These are phyloP conservation scores for Pterophyllum scalare DNA, from an alignment of 2,113 vertebrate species.

Conservation along the genomic window DNA sequence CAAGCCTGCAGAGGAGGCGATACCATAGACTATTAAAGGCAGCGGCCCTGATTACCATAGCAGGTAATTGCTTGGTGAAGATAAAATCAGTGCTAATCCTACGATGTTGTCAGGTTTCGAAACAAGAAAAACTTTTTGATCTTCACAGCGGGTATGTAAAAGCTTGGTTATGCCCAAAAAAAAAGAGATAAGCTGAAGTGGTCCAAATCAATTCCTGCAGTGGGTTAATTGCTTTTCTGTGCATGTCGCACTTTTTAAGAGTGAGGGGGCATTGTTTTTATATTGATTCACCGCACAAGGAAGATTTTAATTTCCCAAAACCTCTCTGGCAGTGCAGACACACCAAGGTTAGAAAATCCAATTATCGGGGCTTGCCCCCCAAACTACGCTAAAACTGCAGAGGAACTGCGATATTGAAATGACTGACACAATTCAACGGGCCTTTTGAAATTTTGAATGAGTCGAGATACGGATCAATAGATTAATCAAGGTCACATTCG, in stretches of 20 bases:
- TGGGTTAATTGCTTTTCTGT: constrained; percentile 76
- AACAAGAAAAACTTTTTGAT: constrained; percentile 61
- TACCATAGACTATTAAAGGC: constrained; percentile 63
- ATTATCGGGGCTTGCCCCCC: constrained; percentile 46
- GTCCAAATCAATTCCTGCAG: constrained; percentile 71
- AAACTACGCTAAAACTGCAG: constrained; percentile 39
- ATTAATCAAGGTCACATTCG: constrained; percentile 48
- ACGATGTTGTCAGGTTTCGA: constrained; percentile 61
- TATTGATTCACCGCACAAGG: constrained; percentile 68
- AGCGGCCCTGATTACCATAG: constrained; percentile 67
- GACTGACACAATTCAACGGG: constrained; percentile 43
- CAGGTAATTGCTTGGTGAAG: constrained; percentile 71
- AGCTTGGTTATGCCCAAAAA: constrained; percentile 39
- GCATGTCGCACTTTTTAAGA: constrained; percentile 64
- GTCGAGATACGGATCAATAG: constrained; percentile 51
- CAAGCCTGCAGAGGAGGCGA: constrained; percentile 54
- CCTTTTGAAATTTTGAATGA: constrained; percentile 43
- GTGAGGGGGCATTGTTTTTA: constrained; percentile 50
- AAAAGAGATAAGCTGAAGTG: constrained; percentile 67
- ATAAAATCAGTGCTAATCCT: constrained; percentile 71
- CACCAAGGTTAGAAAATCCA: constrained; percentile 63
- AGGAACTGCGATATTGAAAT: constrained; percentile 47
- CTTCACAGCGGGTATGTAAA: constrained; percentile 56
- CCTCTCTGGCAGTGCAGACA: constrained; percentile 35
- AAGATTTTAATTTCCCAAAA: constrained; percentile 70